Conservation (phyloP, 1,140 invertebrate genomes). For the Rhysida immarginata region DNA sequence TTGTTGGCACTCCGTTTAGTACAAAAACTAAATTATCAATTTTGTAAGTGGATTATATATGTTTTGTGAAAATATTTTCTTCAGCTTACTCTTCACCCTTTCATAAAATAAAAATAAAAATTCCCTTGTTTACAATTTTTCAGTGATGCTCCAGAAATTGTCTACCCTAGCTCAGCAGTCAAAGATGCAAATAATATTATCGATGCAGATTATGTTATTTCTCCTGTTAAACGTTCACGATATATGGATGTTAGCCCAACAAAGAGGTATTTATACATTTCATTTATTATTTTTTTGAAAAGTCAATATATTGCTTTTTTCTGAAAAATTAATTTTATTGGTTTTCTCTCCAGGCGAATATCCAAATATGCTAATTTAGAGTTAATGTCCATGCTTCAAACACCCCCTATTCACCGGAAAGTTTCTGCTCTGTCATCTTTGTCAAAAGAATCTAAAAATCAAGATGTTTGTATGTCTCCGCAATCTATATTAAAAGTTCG, state of each 20-base stretch:
- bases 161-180: no score
- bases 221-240: no score
- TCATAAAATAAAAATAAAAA: not conserved
- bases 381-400: slow-evolving; percentile 21
- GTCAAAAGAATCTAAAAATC: not conserved
- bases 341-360: slow-evolving; percentile 7
- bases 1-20: no score
- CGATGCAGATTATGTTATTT: no score
- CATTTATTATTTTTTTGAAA: slow-evolving; percentile 9
- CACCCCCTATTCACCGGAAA: slow-evolving; percentile 20
- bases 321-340: not conserved
- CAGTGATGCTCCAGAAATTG: no score
- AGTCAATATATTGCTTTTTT: slow-evolving; percentile 10
- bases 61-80: not conserved
- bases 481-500: slow-evolving; percentile 1
- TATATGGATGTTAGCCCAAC: no score
- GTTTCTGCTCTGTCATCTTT: slow-evolving; percentile 11
- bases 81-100: not conserved
- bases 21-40: no score
- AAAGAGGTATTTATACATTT: not conserved
- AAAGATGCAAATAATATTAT: no score
- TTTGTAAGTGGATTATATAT: not conserved
- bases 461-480: not conserved
- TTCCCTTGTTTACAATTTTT: not conserved
- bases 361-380: slow-evolving; percentile 17